These are phyloP conservation scores for Spheniscus humboldti DNA, from an alignment of 2,797 vertebrate species.

Conservation along the genomic window DNA sequence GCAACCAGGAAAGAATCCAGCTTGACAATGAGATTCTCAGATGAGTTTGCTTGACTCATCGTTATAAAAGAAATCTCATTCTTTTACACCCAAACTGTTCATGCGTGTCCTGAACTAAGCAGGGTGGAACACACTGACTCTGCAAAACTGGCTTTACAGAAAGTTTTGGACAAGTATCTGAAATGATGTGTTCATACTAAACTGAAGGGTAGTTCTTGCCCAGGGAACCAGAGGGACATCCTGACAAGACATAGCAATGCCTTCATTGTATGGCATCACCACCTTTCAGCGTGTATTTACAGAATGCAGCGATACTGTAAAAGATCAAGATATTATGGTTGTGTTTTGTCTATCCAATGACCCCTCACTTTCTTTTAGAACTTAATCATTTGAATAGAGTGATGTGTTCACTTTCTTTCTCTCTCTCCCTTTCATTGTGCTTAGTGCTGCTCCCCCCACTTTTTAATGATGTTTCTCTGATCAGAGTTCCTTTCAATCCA, in stretches of 20 bases:
- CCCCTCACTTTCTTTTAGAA: neutral
- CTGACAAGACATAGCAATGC: neutral
- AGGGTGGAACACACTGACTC: neutral
- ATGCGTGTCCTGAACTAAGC: neutral
- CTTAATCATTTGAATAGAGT: neutral
- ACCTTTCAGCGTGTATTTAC: neutral
- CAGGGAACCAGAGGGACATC: neutral
- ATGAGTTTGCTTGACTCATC: neutral
- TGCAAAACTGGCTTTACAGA: neutral
- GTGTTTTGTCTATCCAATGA: neutral
- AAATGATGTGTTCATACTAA: neutral
- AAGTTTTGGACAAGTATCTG: neutral
- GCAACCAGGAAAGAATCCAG: neutral
- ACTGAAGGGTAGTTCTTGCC: neutral
- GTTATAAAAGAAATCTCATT: neutral
- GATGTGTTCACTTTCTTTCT: neutral
- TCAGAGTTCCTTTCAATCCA: neutral
- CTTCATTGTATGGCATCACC: neutral
- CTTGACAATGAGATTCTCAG: neutral
- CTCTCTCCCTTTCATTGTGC: fast-evolving
- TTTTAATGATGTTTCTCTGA: neutral
- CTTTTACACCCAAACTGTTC: neutral
- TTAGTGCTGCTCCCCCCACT: neutral
- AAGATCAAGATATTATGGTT: neutral
- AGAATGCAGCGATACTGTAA: neutral